phyloP scores from a whole-genome alignment of 37 sponge, comb jelly and placozoan species.

The Spongia lamella region DNA sequence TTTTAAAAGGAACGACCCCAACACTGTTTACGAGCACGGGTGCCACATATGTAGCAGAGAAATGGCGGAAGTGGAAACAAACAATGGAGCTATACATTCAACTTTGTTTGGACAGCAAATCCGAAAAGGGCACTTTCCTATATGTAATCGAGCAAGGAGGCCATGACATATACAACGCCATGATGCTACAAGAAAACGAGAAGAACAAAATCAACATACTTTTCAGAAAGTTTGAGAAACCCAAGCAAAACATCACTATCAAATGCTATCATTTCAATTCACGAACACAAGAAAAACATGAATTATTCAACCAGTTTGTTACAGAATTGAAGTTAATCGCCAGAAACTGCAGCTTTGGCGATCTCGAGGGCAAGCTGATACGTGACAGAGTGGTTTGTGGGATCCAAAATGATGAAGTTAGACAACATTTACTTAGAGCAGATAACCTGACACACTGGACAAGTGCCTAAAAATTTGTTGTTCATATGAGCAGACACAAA shows the following conservation, averaged over 20 bases:
- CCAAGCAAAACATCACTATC: neutral
- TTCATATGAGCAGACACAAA: too few species aligned
- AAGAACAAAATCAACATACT: neutral
- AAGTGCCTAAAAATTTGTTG: too few species aligned
- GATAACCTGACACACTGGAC: too few species aligned
- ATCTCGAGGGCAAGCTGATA: neutral
- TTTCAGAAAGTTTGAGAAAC: neutral
- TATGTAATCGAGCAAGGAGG: neutral
- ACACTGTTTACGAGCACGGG: too few species aligned
- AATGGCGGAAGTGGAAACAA: too few species aligned
- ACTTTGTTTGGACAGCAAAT: too few species aligned
- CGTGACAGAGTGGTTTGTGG: slow-evolving; percentile 9
- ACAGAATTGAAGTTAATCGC: slow-evolving; percentile 3
- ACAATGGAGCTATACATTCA: too few species aligned
- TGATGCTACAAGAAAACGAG: neutral
- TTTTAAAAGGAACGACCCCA: too few species aligned
- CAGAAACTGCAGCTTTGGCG: neutral
- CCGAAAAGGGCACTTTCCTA: neutral
- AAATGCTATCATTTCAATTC: neutral
- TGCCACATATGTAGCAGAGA: too few species aligned
- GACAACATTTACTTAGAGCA: too few species aligned
- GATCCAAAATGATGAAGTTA: neutral
- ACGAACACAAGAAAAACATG: neutral
- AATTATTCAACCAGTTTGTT: slow-evolving; percentile 4
- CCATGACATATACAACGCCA: slow-evolving; percentile 2